Percentiles rank a stretch among this genome's conserved stretches.
Evolutionary conservation across 2,888 invertebrate species (phyloP).

Genomic region (Nymphalis c-album): DNA sequence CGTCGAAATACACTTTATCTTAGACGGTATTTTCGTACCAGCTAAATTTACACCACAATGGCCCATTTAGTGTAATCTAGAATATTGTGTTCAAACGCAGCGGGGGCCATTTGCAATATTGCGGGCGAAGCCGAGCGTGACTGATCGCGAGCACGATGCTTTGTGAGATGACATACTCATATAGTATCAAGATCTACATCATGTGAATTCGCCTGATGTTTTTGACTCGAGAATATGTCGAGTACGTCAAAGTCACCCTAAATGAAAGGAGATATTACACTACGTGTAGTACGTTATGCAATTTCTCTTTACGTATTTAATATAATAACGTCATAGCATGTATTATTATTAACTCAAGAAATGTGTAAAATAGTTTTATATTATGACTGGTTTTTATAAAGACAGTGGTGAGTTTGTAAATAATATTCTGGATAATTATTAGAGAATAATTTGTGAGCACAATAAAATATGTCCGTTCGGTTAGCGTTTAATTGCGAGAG

Average conservation of each 20-base stretch:
- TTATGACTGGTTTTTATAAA: too few species aligned
- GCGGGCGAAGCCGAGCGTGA: conserved; percentile 25
- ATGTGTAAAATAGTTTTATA: too few species aligned
- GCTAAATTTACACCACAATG: conserved; percentile 35
- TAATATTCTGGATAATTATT: too few species aligned
- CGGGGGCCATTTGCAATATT: conserved; percentile 33
- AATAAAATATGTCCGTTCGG: too few species aligned
- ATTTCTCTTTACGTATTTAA: too few species aligned
- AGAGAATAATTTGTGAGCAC: too few species aligned
- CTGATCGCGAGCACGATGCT: conserved; percentile 25
- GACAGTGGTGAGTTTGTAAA: too few species aligned
- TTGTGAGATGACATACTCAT: conserved; percentile 9
- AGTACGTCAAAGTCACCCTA: neutral
- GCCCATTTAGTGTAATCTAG: conserved; percentile 34
- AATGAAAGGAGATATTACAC: too few species aligned
- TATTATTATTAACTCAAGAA: too few species aligned
- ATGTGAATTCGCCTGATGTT: conserved; percentile 5
- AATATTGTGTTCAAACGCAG: conserved; percentile 31
- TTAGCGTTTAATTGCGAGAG: too few species aligned
- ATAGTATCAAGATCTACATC: conserved; percentile 6
- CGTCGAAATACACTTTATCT: conserved; percentile 17
- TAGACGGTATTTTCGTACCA: conserved; percentile 11
- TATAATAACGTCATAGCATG: too few species aligned
- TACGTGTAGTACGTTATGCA: too few species aligned
- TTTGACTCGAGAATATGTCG: neutral